Evolutionary conservation across 2,888 invertebrate species (phyloP).

Genomic region (Priapulus caudatus): DNA sequence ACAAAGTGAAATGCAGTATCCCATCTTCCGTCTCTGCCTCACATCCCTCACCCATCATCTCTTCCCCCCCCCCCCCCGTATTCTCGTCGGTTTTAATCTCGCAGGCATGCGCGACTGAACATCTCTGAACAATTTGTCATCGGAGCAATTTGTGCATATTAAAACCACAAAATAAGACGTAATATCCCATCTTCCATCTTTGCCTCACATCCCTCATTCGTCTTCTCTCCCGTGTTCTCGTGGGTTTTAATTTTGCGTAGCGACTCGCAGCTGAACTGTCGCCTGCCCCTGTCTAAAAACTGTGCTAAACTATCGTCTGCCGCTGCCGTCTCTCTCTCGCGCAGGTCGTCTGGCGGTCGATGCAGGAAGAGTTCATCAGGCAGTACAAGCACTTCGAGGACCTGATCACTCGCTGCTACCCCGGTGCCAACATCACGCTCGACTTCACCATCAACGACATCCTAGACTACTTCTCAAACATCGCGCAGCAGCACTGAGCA

Average conservation of each 20-base stretch:
- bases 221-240: too few relatives aligned
- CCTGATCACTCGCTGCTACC: slow-evolving; percentile 86
- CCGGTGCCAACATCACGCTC: slow-evolving; percentile 79
- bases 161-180: too few relatives aligned
- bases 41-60: too few relatives aligned
- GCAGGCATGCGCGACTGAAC: too few relatives aligned
- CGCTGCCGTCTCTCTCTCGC: slow-evolving; percentile 23
- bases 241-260: not conserved
- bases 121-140: too few relatives aligned
- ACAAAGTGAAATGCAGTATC: too few relatives aligned
- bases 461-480: slow-evolving; percentile 91
- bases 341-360: slow-evolving; percentile 94
- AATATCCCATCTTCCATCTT: too few relatives aligned
- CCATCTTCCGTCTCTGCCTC: too few relatives aligned
- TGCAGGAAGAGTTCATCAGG: slow-evolving; percentile 97
- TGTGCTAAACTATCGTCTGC: not conserved
- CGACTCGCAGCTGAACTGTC: not conserved
- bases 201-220: too few relatives aligned
- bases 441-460: slow-evolving; percentile 94
- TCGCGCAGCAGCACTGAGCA: slow-evolving; percentile 80
- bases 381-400: slow-evolving; percentile 88
- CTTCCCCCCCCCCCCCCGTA: too few relatives aligned
- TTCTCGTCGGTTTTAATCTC: too few relatives aligned
- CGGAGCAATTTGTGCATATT: too few relatives aligned
- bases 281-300: not conserved